A percentile compares a stretch with the other conserved stretches of the same genome.
phyloP scores from a whole-genome alignment of 1,140 invertebrate species.

The Tachypleus tridentatus region DNA sequence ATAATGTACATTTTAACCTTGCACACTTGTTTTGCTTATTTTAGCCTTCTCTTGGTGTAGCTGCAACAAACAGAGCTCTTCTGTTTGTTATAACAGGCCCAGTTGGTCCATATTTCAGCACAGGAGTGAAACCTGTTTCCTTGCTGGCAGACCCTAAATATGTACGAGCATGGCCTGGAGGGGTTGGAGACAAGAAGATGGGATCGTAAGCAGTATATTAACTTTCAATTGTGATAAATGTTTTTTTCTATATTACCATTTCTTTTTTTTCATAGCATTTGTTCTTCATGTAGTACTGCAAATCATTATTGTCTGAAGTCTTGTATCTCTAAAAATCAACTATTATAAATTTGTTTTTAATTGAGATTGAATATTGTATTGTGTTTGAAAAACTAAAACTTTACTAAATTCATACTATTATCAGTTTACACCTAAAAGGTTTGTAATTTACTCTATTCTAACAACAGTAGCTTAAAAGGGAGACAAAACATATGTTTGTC shows the following conservation, averaged over 20 bases:
- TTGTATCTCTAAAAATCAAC: no score
- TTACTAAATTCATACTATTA: no score
- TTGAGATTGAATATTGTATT: no score
- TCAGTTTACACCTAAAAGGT: no score
- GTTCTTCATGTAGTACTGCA: conserved; percentile 1
- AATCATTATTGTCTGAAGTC: neutral
- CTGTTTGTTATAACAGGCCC: conserved; percentile 86
- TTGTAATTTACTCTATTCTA: conserved; percentile 5
- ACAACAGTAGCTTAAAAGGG: neutral
- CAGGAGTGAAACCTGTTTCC: conserved; percentile 58
- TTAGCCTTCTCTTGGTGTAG: conserved; percentile 82
- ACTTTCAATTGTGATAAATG: neutral
- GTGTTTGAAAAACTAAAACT: no score
- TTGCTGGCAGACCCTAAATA: conserved; percentile 65
- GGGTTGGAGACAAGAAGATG: conserved; percentile 86
- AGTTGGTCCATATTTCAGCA: conserved; percentile 79
- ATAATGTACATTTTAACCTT: neutral
- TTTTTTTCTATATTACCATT: conserved; percentile 3
- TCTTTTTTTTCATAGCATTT: conserved; percentile 3
- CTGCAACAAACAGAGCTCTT: conserved; percentile 64
- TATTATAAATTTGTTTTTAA: no score
- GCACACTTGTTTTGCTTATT: conserved; percentile 20
- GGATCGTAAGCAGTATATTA: conserved; percentile 47
- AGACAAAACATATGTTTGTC: no score
- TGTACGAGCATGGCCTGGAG: conserved; percentile 88